Percentiles rank a stretch among this genome's conserved stretches.
Evolutionary conservation across 2,888 invertebrate species (phyloP).

Genomic region (Deilephila porcellus): DNA sequence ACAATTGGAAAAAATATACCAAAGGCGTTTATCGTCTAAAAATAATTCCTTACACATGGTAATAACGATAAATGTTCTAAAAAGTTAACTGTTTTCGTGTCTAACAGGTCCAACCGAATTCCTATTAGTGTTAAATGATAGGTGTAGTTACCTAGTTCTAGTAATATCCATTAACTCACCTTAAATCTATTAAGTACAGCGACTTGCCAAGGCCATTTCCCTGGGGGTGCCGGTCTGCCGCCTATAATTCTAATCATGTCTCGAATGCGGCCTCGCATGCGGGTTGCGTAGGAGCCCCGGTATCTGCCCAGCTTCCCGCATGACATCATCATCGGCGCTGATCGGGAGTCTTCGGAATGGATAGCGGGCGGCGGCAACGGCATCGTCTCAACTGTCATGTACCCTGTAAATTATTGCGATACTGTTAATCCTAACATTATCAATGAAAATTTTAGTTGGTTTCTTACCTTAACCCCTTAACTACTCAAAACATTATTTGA

Average conservation of each 20-base stretch:
- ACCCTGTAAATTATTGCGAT: conserved; percentile 54
- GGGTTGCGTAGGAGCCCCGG: conserved; percentile 56
- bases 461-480: no score
- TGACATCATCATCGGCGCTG: conserved; percentile 46
- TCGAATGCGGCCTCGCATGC: conserved; percentile 70
- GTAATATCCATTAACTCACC: conserved; percentile 69
- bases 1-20: no score
- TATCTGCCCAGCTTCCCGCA: conserved; percentile 71
- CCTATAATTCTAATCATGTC: conserved; percentile 93
- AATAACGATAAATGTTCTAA: no score
- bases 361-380: conserved; percentile 61
- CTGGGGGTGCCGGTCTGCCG: conserved; percentile 90
- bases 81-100: no score
- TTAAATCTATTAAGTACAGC: conserved; percentile 93
- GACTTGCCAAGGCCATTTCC: conserved; percentile 98
- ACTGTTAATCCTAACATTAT: background rate
- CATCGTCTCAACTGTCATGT: conserved; percentile 69
- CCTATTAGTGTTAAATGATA: no score
- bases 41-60: no score
- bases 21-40: no score
- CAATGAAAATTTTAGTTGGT: no score
- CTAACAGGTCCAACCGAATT: no score
- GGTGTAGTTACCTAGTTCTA: no score
- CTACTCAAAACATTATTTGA: no score
- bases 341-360: conserved; percentile 64